Evolutionary conservation across 2,888 invertebrate genomes (phyloP), one percentile per base, ranked within the genome.

Genomic region (Xanthorhoe spadicearia): DNA sequence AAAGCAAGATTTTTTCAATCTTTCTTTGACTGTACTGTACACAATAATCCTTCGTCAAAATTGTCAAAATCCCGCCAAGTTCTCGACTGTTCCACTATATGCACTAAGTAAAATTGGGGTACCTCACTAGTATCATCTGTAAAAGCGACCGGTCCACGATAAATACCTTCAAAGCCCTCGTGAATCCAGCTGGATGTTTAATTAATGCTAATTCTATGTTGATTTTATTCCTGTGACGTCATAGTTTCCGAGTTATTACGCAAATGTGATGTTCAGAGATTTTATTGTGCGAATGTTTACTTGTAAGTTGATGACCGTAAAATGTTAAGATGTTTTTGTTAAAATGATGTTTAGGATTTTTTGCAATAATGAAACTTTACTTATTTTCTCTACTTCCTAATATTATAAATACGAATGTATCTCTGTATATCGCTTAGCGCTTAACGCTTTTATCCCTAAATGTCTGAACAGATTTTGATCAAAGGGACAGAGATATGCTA

Each of bases 211-310:
- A 74, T 74, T 48, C 15, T 68, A 76, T 76, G 74, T 61, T 71
- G 72, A 74, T 74, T 69, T 67, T 71, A 72, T 76, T 71, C 74
- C 43, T 53, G 64, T 73, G 70, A 73, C 74, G 74, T 73, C 73
- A 73, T 61, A 50, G 49, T 61, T 67, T 50, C 65, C 56, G 60
- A 62, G 56, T 64, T 68, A 69, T 62, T 67, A 59, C 55, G 51
- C 49, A 51, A 18, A 49, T 53, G 55, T 68, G 66, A 61, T 46
- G 32, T 15, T 58, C 63, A 46, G 48, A 5, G 61, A 52, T n/a
- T 63, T 57, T 63, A 52, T 23, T 38, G 59, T n/a, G 10, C 18
- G 23, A 53, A 48, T 18, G 19, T 23, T 59, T 48, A 35, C 13
- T 15, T 17, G 17, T 23, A 28, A 53, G 28, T 32, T 49, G 0